Percentiles rank a stretch among this genome's conserved stretches.
Conservation (phyloP, 1,140 invertebrate species). For the Geopemphigus sp. region DNA sequence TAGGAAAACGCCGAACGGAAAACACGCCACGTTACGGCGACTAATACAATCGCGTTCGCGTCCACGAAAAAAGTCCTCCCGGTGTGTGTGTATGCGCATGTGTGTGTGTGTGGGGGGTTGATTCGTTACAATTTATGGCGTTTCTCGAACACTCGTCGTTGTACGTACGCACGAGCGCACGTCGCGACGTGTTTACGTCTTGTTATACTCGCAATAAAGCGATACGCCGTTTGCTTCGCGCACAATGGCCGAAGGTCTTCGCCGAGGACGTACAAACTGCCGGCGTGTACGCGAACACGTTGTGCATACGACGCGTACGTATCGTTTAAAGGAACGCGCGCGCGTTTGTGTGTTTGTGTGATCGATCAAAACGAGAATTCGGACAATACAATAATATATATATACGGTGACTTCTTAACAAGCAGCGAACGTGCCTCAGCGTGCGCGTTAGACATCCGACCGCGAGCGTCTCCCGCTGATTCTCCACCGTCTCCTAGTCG, state of each 20-base stretch:
- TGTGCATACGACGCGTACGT: neutral
- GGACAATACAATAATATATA: neutral
- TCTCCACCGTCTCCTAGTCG: neutral
- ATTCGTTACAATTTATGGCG: too few species aligned
- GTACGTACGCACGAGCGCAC: too few species aligned
- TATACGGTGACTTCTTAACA: slow-evolving; percentile 40
- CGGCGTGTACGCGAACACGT: neutral
- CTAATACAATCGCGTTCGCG: too few species aligned
- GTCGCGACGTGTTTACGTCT: slow-evolving; percentile 44
- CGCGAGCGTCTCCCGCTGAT: slow-evolving; percentile 30
- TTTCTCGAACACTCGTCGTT: too few species aligned
- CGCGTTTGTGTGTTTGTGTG: too few species aligned
- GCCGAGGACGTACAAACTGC: neutral
- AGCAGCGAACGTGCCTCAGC: slow-evolving; percentile 38
- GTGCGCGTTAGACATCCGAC: slow-evolving; percentile 27
- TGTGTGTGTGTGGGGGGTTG: too few species aligned
- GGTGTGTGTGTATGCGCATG: too few species aligned
- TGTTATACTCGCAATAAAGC: slow-evolving; percentile 36
- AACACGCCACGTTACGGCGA: too few species aligned
- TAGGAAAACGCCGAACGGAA: too few species aligned
- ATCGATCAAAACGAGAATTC: slow-evolving; percentile 11
- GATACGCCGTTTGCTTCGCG: too few species aligned
- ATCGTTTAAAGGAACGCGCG: slow-evolving; percentile 9
- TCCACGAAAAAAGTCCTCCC: too few species aligned
- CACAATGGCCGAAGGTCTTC: neutral